phyloP scores from a whole-genome alignment of 1,140 invertebrate species.

The Ceratoteleas bidentatus region DNA sequence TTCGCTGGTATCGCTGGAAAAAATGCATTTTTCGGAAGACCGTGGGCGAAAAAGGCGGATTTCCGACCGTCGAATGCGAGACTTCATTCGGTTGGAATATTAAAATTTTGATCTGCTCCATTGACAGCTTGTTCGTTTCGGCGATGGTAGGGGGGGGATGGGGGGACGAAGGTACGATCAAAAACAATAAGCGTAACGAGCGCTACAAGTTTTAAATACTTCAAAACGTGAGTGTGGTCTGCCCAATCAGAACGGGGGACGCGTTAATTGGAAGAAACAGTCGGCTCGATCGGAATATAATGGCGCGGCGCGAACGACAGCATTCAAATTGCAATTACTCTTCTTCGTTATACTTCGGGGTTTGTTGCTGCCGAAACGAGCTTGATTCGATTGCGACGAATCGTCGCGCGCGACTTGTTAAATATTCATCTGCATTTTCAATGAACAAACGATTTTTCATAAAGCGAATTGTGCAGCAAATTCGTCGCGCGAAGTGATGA shows the following conservation, averaged over 20 bases:
- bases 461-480: neutral
- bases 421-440: conserved; percentile 17
- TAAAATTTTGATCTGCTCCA: conserved; percentile 28
- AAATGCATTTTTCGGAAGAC: too few species aligned
- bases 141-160: too few species aligned
- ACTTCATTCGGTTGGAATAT: conserved; percentile 30
- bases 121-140: conserved; percentile 27
- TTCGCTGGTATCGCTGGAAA: too few species aligned
- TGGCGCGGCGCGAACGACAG: conserved; percentile 1
- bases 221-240: conserved; percentile 1
- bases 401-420: conserved; percentile 10
- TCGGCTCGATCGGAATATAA: conserved; percentile 13
- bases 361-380: conserved; percentile 20
- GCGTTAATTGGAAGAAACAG: conserved; percentile 28
- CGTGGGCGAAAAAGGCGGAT: neutral
- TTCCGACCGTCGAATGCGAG: conserved; percentile 9
- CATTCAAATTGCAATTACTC: conserved; percentile 40
- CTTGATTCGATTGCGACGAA: conserved; percentile 19
- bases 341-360: conserved; percentile 17
- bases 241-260: conserved; percentile 10
- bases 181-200: conserved; percentile 26
- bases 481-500: neutral
- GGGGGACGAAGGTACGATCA: neutral
- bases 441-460: conserved; percentile 1
- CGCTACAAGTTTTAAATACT: conserved; percentile 28